Evolutionary conservation across 2,113 vertebrate species (phyloP).

Genomic region (Bos javanicus): DNA sequence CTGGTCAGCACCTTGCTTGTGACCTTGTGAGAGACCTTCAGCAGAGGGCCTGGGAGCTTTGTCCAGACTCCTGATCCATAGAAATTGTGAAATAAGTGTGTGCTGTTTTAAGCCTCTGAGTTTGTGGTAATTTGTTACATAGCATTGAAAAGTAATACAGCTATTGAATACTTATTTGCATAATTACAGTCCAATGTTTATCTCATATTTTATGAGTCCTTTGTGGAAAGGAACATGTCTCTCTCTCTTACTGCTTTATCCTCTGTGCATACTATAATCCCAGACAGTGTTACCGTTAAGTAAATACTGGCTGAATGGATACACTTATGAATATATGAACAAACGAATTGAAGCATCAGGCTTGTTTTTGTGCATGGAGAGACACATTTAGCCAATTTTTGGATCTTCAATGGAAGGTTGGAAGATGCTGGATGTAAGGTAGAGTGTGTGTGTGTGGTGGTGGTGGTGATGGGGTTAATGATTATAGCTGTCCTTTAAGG

Average conservation of each 20-base stretch:
- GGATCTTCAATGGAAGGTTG: not conserved
- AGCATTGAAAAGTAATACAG: not conserved
- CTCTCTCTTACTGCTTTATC: not conserved
- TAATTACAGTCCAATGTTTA: not conserved
- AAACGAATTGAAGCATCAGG: not conserved
- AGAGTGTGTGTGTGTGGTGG: not conserved
- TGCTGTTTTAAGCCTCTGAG: not conserved
- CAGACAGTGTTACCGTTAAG: not conserved
- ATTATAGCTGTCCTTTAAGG: not conserved
- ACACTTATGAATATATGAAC: not conserved
- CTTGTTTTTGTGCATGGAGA: not conserved
- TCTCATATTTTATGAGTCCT: not conserved
- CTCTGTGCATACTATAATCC: not conserved
- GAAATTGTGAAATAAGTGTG: not conserved
- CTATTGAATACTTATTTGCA: not conserved
- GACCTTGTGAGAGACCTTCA: not conserved
- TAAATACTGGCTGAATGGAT: constrained; percentile 12
- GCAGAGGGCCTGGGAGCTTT: not conserved
- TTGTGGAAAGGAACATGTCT: not conserved
- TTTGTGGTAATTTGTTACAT: not conserved
- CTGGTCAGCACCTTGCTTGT: not conserved
- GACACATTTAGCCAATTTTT: not conserved
- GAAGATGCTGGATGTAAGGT: not conserved
- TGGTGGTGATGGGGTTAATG: not conserved
- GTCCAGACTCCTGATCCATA: not conserved